A percentile compares a stretch with the other conserved stretches of the same genome.
Evolutionary conservation across 2,797 vertebrate genomes (phyloP).

Genomic region (Eleutherodactylus coqui): DNA sequence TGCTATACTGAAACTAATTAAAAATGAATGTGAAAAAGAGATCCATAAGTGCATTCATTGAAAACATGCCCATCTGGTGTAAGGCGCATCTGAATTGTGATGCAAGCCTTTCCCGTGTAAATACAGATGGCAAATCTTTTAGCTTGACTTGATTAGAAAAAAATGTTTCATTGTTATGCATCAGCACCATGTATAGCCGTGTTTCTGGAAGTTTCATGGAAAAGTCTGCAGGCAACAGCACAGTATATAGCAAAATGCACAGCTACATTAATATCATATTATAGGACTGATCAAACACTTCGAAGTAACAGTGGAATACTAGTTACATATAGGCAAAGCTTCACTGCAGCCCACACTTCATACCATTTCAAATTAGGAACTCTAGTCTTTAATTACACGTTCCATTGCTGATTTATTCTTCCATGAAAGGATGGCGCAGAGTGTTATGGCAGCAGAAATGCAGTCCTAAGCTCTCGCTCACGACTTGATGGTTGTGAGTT

Average conservation of each 20-base stretch:
- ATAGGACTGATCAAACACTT: background rate
- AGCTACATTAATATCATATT: background rate
- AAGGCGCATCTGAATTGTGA: slow-evolving; percentile 50
- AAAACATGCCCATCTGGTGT: slow-evolving; percentile 57
- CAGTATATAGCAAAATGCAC: background rate
- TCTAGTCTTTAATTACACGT: background rate
- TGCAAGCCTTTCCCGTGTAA: slow-evolving; percentile 49
- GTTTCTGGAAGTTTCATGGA: background rate
- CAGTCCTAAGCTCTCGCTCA: too few relatives aligned
- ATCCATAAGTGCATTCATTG: slow-evolving; percentile 45
- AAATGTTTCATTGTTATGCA: slow-evolving; percentile 50
- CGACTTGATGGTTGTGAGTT: too few relatives aligned
- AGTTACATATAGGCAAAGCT: background rate
- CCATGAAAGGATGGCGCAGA: too few relatives aligned
- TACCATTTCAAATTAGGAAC: background rate
- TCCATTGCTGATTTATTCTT: background rate
- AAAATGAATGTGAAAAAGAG: slow-evolving; percentile 41
- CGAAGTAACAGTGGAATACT: background rate
- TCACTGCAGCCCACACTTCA: background rate
- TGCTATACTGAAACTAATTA: slow-evolving; percentile 37
- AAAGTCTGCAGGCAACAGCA: slow-evolving; percentile 6
- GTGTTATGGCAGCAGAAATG: too few relatives aligned
- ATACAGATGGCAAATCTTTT: slow-evolving; percentile 57
- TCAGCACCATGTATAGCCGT: slow-evolving; percentile 12
- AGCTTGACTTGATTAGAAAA: slow-evolving; percentile 41